These are phyloP conservation scores for Amblyornis subalaris DNA, from an alignment of 2,113 vertebrate species.

Conservation along the genomic window DNA sequence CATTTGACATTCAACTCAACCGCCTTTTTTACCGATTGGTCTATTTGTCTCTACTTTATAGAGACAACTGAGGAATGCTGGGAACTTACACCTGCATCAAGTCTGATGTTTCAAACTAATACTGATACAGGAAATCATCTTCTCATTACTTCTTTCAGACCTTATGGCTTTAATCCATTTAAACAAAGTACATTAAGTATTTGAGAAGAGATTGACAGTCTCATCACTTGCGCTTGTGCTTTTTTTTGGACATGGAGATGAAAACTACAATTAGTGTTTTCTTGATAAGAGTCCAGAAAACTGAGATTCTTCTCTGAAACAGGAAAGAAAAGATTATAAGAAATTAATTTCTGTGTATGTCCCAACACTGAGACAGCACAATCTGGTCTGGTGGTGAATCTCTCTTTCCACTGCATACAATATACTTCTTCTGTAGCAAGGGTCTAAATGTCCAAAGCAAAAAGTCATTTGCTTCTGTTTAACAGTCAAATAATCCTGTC, in stretches of 20 bases:
- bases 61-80: background rate
- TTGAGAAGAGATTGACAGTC: background rate
- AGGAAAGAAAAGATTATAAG: background rate
- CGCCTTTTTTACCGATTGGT: background rate
- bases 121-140: background rate
- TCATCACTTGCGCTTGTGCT: background rate
- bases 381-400: background rate
- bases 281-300: background rate
- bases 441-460: background rate
- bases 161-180: background rate
- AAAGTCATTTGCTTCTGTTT: background rate
- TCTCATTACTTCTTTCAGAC: background rate
- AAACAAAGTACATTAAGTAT: background rate
- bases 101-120: background rate
- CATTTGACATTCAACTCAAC: background rate
- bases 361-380: background rate
- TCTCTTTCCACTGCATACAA: background rate
- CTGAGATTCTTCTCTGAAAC: background rate
- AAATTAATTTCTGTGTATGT: background rate
- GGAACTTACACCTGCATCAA: background rate
- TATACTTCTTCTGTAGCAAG: background rate
- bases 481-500: background rate
- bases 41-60: background rate
- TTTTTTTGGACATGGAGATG: background rate
- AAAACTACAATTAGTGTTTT: background rate